phyloP scores from a whole-genome alignment of 30 jellyfish, hydroid and myxozoan species.

The Turritopsis dohrnii region DNA sequence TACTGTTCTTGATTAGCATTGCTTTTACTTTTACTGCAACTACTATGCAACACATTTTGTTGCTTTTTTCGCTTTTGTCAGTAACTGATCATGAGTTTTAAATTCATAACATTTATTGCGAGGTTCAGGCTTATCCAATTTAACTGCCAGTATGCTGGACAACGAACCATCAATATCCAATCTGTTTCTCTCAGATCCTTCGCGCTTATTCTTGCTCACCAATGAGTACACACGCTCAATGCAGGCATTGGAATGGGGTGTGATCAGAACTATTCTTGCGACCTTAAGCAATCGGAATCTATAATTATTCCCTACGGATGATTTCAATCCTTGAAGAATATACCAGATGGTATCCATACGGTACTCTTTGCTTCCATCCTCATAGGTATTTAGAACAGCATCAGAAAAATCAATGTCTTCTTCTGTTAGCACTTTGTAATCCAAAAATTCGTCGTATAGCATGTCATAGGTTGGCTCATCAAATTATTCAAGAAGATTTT shows the following conservation, averaged over 20 bases:
- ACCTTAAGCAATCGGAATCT: constrained; percentile 27
- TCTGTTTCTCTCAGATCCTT: constrained; percentile 23
- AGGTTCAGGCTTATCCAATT: constrained; percentile 25
- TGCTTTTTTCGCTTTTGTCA: constrained; percentile 14
- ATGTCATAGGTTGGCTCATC: neutral
- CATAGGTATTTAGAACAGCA: neutral
- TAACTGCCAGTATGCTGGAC: constrained; percentile 33
- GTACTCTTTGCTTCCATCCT: neutral
- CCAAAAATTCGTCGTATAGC: constrained; percentile 10
- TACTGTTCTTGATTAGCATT: too few species aligned
- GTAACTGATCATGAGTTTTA: constrained; percentile 7
- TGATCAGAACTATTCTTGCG: constrained; percentile 21
- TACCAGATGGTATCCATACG: constrained; percentile 19
- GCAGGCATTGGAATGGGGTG: constrained; percentile 47
- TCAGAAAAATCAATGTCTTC: neutral
- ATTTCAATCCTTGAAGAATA: neutral
- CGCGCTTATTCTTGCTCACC: constrained; percentile 29
- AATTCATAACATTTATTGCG: constrained; percentile 21
- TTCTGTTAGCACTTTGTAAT: neutral
- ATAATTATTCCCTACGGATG: constrained; percentile 17
- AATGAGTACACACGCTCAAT: constrained; percentile 28
- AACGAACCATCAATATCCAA: constrained; percentile 30
- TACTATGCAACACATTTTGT: too few species aligned
- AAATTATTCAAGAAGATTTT: neutral
- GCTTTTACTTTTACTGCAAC: too few species aligned